Evolutionary conservation across 2,797 vertebrate genomes (phyloP).

Genomic region (Sciurus carolinensis): DNA sequence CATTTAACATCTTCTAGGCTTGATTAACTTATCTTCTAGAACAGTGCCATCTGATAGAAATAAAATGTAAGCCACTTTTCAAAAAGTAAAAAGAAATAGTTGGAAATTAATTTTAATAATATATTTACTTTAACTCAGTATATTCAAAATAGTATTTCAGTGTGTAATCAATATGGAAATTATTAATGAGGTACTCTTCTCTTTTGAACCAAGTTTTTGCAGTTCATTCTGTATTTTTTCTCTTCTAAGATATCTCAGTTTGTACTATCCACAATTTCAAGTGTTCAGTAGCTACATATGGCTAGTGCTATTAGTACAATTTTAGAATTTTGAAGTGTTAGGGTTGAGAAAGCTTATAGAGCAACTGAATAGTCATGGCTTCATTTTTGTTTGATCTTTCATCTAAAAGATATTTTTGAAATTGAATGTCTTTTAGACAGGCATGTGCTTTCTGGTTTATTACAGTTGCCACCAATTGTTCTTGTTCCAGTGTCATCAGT

Average conservation of each 20-base stretch:
- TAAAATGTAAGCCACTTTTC: neutral
- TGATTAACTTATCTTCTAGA: constrained; percentile 52
- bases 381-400: constrained; percentile 52
- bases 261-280: neutral
- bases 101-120: constrained; percentile 61
- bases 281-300: neutral
- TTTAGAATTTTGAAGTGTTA: neutral
- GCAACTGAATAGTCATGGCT: neutral
- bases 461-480: fast-evolving
- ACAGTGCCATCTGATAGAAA: neutral
- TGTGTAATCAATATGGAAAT: neutral
- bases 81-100: constrained; percentile 56
- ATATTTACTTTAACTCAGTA: constrained; percentile 10
- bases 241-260: neutral
- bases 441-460: neutral
- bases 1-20: constrained; percentile 25
- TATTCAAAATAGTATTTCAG: constrained; percentile 55
- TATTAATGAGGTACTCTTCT: neutral
- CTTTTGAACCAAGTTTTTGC: neutral
- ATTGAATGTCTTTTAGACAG: neutral
- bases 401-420: constrained; percentile 20
- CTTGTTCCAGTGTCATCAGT: neutral
- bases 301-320: neutral
- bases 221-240: neutral
- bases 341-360: neutral